Conservation (phyloP, 2,888 invertebrate genomes). For the Epistrophe grossulariae region DNA sequence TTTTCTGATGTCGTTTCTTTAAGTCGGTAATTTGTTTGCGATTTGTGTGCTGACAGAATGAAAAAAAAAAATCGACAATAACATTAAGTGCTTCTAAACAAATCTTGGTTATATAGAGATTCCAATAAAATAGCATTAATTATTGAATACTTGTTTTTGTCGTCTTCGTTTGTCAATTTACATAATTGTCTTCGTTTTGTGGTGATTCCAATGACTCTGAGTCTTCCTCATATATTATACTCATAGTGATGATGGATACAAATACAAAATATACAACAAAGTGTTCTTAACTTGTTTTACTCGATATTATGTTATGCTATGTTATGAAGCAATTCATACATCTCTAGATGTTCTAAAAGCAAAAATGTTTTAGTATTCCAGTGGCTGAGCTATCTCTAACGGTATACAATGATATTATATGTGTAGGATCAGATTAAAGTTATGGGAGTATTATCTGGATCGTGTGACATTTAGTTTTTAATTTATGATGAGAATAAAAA, state of each 20-base stretch:
- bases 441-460: constrained; percentile 37
- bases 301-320: background rate
- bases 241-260: constrained; percentile 9
- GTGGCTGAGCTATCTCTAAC: constrained; percentile 9
- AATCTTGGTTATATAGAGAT: constrained; percentile 25
- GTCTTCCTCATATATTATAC: background rate
- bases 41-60: constrained; percentile 35
- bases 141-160: constrained; percentile 54
- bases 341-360: background rate
- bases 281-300: constrained; percentile 43
- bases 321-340: constrained; percentile 28
- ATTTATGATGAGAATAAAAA: constrained; percentile 29
- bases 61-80: constrained; percentile 19
- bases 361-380: constrained; percentile 24
- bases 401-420: background rate
- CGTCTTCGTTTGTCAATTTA: constrained; percentile 20
- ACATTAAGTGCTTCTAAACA: constrained; percentile 20
- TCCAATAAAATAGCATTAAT: constrained; percentile 13
- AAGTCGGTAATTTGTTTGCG: constrained; percentile 26
- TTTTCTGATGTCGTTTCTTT: background rate
- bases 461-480: constrained; percentile 49
- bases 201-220: constrained; percentile 10
- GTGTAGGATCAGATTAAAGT: background rate
- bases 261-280: constrained; percentile 12
- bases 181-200: constrained; percentile 39